Evolutionary conservation across 2,888 invertebrate genomes (phyloP).

Genomic region (Drosophila suboccidentalis): DNA sequence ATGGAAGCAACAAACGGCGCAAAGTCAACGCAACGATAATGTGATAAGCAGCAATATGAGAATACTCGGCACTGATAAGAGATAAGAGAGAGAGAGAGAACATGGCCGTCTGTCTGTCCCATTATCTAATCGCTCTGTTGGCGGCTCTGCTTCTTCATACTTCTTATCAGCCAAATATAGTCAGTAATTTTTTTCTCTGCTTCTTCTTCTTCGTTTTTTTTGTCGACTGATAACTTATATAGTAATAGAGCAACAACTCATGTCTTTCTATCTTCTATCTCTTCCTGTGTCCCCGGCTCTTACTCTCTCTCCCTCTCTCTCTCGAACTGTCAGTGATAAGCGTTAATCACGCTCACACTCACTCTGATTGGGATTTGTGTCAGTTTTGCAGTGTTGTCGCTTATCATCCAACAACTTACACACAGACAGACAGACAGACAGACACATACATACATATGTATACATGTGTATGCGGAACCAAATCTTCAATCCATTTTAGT

Average conservation of each 20-base stretch:
- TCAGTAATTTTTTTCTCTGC: slow-evolving; percentile 9
- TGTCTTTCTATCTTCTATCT: slow-evolving; percentile 52
- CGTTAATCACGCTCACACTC: slow-evolving; percentile 54
- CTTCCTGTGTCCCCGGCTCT: slow-evolving; percentile 38
- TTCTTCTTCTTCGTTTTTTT: neutral
- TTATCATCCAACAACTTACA: slow-evolving; percentile 34
- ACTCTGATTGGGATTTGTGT: slow-evolving; percentile 61
- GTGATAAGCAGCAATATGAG: neutral
- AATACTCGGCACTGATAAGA: slow-evolving; percentile 8
- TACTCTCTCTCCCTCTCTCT: neutral
- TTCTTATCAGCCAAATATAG: slow-evolving; percentile 54
- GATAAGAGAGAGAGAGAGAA: slow-evolving; percentile 9
- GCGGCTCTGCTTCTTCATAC: slow-evolving; percentile 19
- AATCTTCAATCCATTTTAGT: slow-evolving; percentile 12
- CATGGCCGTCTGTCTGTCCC: slow-evolving; percentile 18
- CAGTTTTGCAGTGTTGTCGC: slow-evolving; percentile 42
- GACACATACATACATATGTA: too few relatives aligned
- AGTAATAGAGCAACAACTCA: slow-evolving; percentile 35
- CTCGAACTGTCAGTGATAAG: slow-evolving; percentile 37
- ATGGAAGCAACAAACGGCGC: neutral
- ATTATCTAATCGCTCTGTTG: slow-evolving; percentile 56
- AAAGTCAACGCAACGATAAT: neutral
- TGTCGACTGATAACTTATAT: slow-evolving; percentile 49
- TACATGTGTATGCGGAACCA: slow-evolving; percentile 14
- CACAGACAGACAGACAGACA: neutral